These are phyloP conservation scores for Regulus satrapa DNA, from an alignment of 2,113 vertebrate genomes.

Conservation along the genomic window DNA sequence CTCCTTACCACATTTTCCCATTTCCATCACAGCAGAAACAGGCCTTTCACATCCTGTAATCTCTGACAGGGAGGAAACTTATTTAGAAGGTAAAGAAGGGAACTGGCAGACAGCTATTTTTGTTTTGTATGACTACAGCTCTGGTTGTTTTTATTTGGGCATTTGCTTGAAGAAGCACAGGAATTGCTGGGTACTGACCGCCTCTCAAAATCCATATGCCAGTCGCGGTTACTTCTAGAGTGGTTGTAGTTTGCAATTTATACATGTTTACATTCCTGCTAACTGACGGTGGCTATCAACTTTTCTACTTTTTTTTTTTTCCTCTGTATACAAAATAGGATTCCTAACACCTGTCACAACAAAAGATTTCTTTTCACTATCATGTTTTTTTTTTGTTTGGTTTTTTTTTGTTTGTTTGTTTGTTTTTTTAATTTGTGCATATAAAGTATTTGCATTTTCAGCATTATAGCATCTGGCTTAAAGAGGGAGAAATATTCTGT, in stretches of 20 bases:
- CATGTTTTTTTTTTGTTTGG: fast-evolving
- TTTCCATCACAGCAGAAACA: constrained; percentile 4
- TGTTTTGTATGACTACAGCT: background rate
- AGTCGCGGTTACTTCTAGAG: background rate
- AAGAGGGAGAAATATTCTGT: background rate
- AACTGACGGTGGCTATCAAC: background rate
- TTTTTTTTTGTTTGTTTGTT: too few species aligned
- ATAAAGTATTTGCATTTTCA: background rate
- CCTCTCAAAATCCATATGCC: background rate
- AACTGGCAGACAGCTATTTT: background rate
- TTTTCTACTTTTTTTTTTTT: background rate
- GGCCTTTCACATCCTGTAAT: background rate
- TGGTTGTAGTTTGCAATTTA: background rate
- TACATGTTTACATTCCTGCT: background rate
- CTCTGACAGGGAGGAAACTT: background rate
- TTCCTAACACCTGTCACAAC: background rate
- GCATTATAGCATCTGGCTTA: background rate
- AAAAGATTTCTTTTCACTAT: background rate
- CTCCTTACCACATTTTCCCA: background rate
- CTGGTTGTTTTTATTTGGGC: background rate
- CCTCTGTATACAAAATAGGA: background rate
- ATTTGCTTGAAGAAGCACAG: background rate
- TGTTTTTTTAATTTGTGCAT: background rate
- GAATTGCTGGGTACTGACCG: background rate
- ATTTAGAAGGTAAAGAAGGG: background rate